These are phyloP conservation scores for Syrrhaptes paradoxus DNA, from an alignment of 2,113 vertebrate species.

Conservation along the genomic window DNA sequence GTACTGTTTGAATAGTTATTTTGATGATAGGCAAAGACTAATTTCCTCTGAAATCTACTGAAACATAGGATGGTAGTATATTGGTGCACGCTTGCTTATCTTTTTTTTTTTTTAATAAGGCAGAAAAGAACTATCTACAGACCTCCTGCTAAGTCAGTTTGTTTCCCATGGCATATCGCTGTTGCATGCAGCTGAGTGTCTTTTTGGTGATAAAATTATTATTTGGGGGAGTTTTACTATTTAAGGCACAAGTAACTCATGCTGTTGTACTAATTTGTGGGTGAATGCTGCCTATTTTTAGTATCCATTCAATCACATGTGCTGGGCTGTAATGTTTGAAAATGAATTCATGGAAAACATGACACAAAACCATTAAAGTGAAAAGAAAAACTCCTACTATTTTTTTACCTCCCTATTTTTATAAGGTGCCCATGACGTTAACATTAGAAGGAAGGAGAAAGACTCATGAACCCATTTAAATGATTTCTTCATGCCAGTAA, in stretches of 20 bases:
- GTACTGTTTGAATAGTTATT: background rate
- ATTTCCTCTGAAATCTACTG: background rate
- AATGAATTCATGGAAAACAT: constrained; percentile 23
- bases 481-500: background rate
- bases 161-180: constrained; percentile 19
- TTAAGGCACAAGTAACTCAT: constrained; percentile 18
- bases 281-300: constrained; percentile 54
- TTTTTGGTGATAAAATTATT: constrained; percentile 30
- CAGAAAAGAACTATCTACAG: constrained; percentile 18
- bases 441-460: background rate
- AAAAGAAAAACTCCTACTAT: background rate
- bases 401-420: constrained; percentile 11
- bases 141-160: constrained; percentile 44
- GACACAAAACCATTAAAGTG: background rate
- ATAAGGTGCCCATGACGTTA: background rate
- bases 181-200: constrained; percentile 5
- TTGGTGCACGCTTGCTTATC: background rate
- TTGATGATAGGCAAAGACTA: background rate
- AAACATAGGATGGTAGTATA: background rate
- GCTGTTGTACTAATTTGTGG: constrained; percentile 47
- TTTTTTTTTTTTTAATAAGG: background rate
- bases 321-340: constrained; percentile 19
- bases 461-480: background rate
- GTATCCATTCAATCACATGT: constrained; percentile 45
- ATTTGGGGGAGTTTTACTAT: constrained; percentile 37